Conservation (phyloP, 2,888 invertebrate species). For the Griposia aprilina region DNA sequence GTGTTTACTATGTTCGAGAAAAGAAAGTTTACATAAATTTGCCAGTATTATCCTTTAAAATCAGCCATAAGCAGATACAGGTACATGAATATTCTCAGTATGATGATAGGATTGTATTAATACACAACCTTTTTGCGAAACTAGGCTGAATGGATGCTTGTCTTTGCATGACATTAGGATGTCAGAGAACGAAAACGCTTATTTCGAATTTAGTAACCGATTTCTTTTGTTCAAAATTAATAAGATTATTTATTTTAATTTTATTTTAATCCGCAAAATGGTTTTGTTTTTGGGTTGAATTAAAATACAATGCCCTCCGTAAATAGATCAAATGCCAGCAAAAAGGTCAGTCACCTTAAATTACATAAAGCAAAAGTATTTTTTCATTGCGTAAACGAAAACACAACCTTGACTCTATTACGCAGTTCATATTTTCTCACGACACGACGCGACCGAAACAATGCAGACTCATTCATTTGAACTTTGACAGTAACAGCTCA, state of each 20-base stretch:
- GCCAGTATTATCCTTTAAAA: conserved; percentile 49
- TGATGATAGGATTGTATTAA: conserved; percentile 9
- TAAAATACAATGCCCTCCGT: too few species aligned
- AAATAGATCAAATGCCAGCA: neutral
- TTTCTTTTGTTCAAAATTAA: too few species aligned
- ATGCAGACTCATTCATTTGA: conserved; percentile 40
- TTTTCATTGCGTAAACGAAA: conserved; percentile 41
- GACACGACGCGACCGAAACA: conserved; percentile 38
- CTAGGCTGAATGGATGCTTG: conserved; percentile 42
- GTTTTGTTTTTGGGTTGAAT: too few species aligned
- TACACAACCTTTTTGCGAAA: conserved; percentile 36
- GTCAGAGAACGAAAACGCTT: neutral
- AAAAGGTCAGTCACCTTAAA: conserved; percentile 50
- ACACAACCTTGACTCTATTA: conserved; percentile 59
- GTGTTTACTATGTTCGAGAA: conserved; percentile 55
- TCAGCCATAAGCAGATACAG: conserved; percentile 16
- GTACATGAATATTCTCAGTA: conserved; percentile 43
- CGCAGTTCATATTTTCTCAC: conserved; percentile 52
- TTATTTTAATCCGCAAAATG: too few species aligned
- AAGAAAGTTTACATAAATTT: conserved; percentile 66
- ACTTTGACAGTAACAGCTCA: conserved; percentile 36
- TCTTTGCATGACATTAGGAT: conserved; percentile 28
- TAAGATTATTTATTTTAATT: too few species aligned
- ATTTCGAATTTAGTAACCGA: too few species aligned
- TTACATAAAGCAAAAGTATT: conserved; percentile 26